phyloP scores from a whole-genome alignment of 2,113 vertebrate genomes.

The Macquaria ambigua region DNA sequence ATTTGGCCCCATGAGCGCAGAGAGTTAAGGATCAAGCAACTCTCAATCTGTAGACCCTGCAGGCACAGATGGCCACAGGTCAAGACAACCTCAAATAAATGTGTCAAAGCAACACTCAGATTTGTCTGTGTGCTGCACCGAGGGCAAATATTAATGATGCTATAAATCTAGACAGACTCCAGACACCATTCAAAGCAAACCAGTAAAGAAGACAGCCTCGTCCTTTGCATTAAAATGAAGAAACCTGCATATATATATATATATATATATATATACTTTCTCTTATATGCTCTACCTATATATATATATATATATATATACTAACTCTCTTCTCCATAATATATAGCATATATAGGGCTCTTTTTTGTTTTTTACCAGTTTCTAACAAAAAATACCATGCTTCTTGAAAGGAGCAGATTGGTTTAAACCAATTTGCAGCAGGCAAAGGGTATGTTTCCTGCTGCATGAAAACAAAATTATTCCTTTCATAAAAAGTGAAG shows the following conservation, averaged over 20 bases:
- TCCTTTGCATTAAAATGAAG: not conserved
- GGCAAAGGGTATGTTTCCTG: not conserved
- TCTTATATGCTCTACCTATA: too few species aligned
- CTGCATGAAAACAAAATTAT: not conserved
- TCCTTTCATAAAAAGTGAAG: not conserved
- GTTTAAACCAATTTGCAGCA: conserved; percentile 4
- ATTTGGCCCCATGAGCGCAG: not conserved
- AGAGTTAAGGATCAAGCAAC: conserved; percentile 34
- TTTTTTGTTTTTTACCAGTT: not conserved
- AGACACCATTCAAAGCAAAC: not conserved
- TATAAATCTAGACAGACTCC: not conserved
- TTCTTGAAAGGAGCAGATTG: not conserved
- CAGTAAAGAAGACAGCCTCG: not conserved
- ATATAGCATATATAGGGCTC: not conserved
- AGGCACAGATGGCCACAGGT: conserved; percentile 53
- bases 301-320: too few species aligned
- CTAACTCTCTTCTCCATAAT: too few species aligned
- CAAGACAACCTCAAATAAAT: conserved; percentile 34
- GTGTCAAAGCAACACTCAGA: conserved; percentile 37
- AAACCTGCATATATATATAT: too few species aligned
- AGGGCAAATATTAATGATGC: conserved; percentile 25
- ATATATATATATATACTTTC: too few species aligned
- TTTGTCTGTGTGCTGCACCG: not conserved
- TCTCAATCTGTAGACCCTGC: conserved; percentile 29
- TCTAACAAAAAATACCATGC: not conserved